Conservation (phyloP, 1,140 invertebrate genomes). For the Ceratitis capitata region DNA sequence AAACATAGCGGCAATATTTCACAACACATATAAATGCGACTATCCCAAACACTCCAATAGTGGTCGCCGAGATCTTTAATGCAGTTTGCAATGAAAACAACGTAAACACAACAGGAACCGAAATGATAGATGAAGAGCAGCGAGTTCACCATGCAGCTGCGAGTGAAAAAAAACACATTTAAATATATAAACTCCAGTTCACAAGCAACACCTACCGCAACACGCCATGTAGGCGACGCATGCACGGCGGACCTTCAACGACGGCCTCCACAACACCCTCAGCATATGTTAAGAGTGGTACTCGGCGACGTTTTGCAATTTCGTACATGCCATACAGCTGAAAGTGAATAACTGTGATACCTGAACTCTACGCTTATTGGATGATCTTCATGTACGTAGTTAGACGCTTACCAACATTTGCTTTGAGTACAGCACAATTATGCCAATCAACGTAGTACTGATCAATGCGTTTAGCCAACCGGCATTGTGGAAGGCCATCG, state of each 20-base stretch:
- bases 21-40: constrained; percentile 69
- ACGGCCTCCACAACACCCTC: constrained; percentile 73
- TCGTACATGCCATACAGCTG: constrained; percentile 53
- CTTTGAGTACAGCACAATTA: constrained; percentile 46
- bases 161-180: constrained; percentile 39
- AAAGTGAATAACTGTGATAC: not conserved
- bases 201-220: not conserved
- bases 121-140: constrained; percentile 85
- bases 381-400: constrained; percentile 78
- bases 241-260: constrained; percentile 69
- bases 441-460: constrained; percentile 71
- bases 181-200: too few relatives aligned
- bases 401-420: constrained; percentile 64
- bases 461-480: constrained; percentile 73
- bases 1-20: constrained; percentile 74
- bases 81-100: constrained; percentile 84
- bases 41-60: constrained; percentile 63
- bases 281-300: constrained; percentile 75
- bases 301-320: constrained; percentile 66
- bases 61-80: constrained; percentile 70
- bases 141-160: constrained; percentile 72
- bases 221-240: not conserved
- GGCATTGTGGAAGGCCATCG: constrained; percentile 75
- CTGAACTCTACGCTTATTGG: too few relatives aligned
- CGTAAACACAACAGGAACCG: constrained; percentile 89